These are phyloP conservation scores for Hydroisotoma schaefferi DNA, from an alignment of 2,888 invertebrate species.

Conservation along the genomic window DNA sequence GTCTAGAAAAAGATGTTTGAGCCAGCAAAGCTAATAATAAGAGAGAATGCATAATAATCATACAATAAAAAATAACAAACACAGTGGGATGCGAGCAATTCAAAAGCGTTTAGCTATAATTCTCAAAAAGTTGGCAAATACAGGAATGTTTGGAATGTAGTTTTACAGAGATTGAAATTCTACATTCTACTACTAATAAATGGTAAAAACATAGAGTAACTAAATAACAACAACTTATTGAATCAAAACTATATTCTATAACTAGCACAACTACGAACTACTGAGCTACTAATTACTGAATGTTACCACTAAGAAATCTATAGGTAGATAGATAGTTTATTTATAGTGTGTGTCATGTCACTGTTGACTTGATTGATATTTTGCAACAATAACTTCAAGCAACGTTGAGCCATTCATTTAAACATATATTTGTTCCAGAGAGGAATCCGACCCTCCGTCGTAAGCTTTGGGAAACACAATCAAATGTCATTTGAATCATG, in stretches of 20 bases:
- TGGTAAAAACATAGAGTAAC: constrained; percentile 1
- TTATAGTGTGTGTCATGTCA: too few relatives aligned
- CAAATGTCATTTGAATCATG: too few relatives aligned
- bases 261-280: constrained; percentile 4
- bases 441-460: constrained; percentile 17
- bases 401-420: constrained; percentile 5
- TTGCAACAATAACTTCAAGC: background rate
- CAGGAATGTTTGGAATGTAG: constrained; percentile 4
- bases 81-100: constrained; percentile 6
- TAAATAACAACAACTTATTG: background rate
- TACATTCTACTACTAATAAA: background rate
- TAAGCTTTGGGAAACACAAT: constrained; percentile 13
- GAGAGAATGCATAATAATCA: background rate
- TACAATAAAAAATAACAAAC: background rate
- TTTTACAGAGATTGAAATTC: constrained; percentile 5
- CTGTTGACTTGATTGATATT: background rate
- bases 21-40: background rate
- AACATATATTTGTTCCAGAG: constrained; percentile 18
- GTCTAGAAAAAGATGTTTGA: too few relatives aligned
- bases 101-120: constrained; percentile 15
- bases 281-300: background rate
- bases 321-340: too few relatives aligned
- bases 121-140: constrained; percentile 12
- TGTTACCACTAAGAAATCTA: too few relatives aligned
- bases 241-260: background rate